These are phyloP conservation scores for Monopis laevigella DNA, from an alignment of 2,888 invertebrate genomes.

Conservation along the genomic window DNA sequence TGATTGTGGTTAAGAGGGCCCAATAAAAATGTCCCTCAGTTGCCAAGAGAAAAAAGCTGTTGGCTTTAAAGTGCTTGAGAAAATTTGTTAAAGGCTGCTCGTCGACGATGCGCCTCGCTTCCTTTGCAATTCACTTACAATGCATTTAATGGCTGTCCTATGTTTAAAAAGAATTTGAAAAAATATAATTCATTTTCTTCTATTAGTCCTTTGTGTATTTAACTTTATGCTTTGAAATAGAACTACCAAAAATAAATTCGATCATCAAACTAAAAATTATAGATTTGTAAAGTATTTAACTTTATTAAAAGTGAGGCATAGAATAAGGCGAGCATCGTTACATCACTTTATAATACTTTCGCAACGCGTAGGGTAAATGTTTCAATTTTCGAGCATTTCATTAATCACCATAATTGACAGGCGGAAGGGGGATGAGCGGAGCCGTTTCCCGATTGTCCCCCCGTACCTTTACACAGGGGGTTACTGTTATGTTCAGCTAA, in stretches of 20 bases:
- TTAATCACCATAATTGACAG: conserved; percentile 65
- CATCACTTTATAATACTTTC: conserved; percentile 51
- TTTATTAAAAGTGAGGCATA: conserved; percentile 46
- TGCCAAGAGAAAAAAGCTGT: conserved; percentile 62
- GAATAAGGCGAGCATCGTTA: conserved; percentile 26
- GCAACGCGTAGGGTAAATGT: conserved; percentile 55
- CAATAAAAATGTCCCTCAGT: conserved; percentile 59
- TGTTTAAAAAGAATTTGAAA: conserved; percentile 3
- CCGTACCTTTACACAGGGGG: conserved; percentile 22
- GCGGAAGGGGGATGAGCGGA: conserved; percentile 33
- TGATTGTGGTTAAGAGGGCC: conserved; percentile 62
- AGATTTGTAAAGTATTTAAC: conserved; percentile 19
- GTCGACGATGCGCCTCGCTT: not conserved
- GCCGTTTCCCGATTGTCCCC: conserved; percentile 29
- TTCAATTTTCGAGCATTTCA: conserved; percentile 61
- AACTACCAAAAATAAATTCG: too few species aligned
- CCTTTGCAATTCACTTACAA: conserved; percentile 10
- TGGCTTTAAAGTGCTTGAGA: conserved; percentile 48
- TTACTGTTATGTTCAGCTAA: conserved; percentile 6
- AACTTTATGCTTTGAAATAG: too few species aligned
- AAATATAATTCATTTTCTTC: conserved; percentile 1
- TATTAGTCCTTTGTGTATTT: not conserved
- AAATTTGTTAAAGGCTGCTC: conserved; percentile 33
- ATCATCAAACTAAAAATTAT: too few species aligned
- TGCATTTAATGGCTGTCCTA: conserved; percentile 10